Evolutionary conservation across 2,797 vertebrate species (phyloP), one percentile per base, ranked within the genome.

Genomic region (Acridotheres tristis): DNA sequence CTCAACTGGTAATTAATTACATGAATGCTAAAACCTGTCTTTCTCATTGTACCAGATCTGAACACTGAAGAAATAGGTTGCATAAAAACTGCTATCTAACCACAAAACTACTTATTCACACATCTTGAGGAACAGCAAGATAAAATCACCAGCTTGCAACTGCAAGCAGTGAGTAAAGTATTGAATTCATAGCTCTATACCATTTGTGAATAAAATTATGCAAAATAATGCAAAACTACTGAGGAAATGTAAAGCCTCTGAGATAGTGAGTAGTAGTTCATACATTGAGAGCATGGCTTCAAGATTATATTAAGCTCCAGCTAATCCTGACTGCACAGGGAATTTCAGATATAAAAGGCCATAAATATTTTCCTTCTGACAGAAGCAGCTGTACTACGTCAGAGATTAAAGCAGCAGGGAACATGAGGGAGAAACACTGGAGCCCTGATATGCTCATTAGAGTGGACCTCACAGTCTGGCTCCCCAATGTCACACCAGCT

Each of bases 151-250:
- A 53, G 26, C 57, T 45, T 78, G 61, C 47, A 80, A 90, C 23
- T 77, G 58, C 51, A 94, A 88, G 48, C 18, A 90, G 14, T 29
- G 38, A 80, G 15, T 55, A 77, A 90, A 30, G 50, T 77, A 88
- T 55, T 65, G 58, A 75, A 66, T 54, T 69, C 51, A 65, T 9
- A 71, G 42, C 58, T 36, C 34, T 80, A 20, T 29, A 58, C 21
- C 7, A 72, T 71, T 91, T 53, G 14, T 26, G 43, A 89, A 73
- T 73, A 89, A 84, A 78, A 91, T 84, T 63, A 92, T 73, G 26
- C 59, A 85, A 85, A 89, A 93, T 59, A 53, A 95, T 76, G 43
- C 66, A 88, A 94, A 65, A 89, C 13, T 16, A 81, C 19, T 21
- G 48, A n/a, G n/a, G 53, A 82, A 96, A 93, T 1, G 0, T 34